Base-by-base conservation (phyloP, 2,113 vertebrate species). In the Myotis brandtii region DNA sequence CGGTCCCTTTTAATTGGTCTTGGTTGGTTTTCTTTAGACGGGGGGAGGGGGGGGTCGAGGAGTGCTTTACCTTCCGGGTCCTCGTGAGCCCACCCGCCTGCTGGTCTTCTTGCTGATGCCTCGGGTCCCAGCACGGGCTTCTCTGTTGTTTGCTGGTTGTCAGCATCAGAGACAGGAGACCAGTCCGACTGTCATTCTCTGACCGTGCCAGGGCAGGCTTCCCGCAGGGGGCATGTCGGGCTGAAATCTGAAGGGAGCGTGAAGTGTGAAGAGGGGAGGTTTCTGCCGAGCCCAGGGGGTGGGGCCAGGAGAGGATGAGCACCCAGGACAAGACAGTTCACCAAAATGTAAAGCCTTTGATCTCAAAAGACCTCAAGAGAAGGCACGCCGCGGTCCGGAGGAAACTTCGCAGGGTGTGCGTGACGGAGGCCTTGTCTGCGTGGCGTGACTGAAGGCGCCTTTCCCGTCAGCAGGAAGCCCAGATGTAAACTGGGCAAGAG, bases 1-100 rank as follows among this genome's bases (percentile, higher is more conserved):
- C 17, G 48, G 37, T 48, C 76, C 6, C 1, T 40, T 56, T 62
- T 86, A 34, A 80, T 94, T 96, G 86, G 86, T 95, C 77, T 90
- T 43, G 52, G 79, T 81, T 67, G 69, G 32, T 92, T 95, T 95
- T 97, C 89, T 93, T 95, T 69, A 91, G 83, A 91, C 88, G 17
- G 6, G 0, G 79, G 54, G 3, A 14, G 95, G 84, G 25, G 37
- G 13, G n/a, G n/a, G n/a, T n/a, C n/a, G n/a, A n/a, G 32, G 66
- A 32, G 2, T 3, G 8, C 59, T 46, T 66, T 48, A 32, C 46
- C 54, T 66, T 40, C 30, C 40, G n/a, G 48, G 13, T 6, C 1
- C 52, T 37, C 30, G 27, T 14, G 5, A 62, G 27, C 5, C 12
- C 46, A 82, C 20, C 67, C 40, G 48, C 79, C 37, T 69, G 69